Base-by-base conservation (phyloP, 2,113 vertebrate genomes). In the Dascyllus trimaculatus region DNA sequence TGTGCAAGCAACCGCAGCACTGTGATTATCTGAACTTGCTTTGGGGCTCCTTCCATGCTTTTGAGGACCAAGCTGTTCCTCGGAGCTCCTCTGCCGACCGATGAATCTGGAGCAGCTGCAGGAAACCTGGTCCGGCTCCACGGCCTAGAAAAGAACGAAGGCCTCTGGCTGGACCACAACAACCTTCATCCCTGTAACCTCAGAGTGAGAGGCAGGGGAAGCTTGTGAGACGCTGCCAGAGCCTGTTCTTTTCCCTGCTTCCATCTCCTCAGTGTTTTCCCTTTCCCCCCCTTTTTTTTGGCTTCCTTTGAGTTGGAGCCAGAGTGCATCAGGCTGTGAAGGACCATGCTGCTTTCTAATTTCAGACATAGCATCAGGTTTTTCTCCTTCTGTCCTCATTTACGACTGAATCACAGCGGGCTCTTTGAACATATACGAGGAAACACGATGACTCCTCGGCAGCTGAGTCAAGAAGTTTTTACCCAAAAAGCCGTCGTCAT, bases 151-250 rank as follows among this genome's bases (percentile, higher is more conserved):
- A 24, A 63, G 63, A 49, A 35, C 65, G 2, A 19, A 80, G 67
- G 74, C 75, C 80, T 78, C 54, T 24, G 70, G 87, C 72, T 64
- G 74, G 69, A 51, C 40, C 66, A 32, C 63, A 81, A 25, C 26
- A 18, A 38, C 71, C 81, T 64, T 56, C 32, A 48, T 53, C 52
- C 21, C 67, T 59, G 60, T 17, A 24, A 49, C 54, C 81, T 69
- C n/a, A 2, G 76, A 70, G 53, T 58, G 62, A 43, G 9, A 13
- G 13, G 22, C 38, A 21, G 45, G n/a, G 22, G 70, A 57, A 49
- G 80, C 75, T 53, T 58, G 52, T 70, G 60, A 73, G 40, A 68
- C 64, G 2, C 56, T 67, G 43, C 65, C 78, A 69, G 51, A 25
- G 43, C 11, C 3, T 52, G 45, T 60, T 71, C 15, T 43, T 26